Evolutionary conservation across 2,113 vertebrate genomes (phyloP), one percentile per base, ranked within the genome.

Genomic region (Podarcis muralis): DNA sequence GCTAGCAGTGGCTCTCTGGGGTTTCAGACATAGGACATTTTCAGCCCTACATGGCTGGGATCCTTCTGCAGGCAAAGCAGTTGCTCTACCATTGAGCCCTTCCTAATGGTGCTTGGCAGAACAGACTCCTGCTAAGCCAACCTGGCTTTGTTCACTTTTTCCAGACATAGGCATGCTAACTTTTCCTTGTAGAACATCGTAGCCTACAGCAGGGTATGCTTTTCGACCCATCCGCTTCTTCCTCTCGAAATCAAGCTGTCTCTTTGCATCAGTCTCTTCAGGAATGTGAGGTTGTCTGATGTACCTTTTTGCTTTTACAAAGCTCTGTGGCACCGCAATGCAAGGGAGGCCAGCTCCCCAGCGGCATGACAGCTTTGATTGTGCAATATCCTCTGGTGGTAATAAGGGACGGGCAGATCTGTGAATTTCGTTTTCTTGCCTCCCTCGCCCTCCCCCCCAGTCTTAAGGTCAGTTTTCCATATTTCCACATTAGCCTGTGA

Each of bases 281-380:
- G 23, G 68, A 77, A 84, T 25, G 7, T 76, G 15, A 23, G 59
- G 13, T 86, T 91, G 89, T 37, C 30, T 68, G 43, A 15, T 40
- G 69, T 43, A 82, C 40, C 65, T 88, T 87, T 86, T 59, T 75
- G 77, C 80, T 86, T 77, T 12, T 27, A 35, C n/a, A 72, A 85
- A 76, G 76, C 13, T 37, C 13, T 37, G 13, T 35, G 1, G 4
- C 65, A 72, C 62, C 65, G 7, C 84, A 35, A 27, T 88, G 18
- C 22, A 3, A 62, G 40, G 25, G 59, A 6, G 30, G 35, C 6
- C 37, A 32, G 22, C 9, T 32, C 25, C 18, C 65, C 22, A 30
- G 12, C 53, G 43, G n/a, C 32, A 25, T 22, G 5, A 48, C 40
- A 43, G 11, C 4, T 27, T 43, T 48, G 9, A 71, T 71, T 27